Conservation (phyloP, 2,113 vertebrate species). For the Glaucidium brasilianum region DNA sequence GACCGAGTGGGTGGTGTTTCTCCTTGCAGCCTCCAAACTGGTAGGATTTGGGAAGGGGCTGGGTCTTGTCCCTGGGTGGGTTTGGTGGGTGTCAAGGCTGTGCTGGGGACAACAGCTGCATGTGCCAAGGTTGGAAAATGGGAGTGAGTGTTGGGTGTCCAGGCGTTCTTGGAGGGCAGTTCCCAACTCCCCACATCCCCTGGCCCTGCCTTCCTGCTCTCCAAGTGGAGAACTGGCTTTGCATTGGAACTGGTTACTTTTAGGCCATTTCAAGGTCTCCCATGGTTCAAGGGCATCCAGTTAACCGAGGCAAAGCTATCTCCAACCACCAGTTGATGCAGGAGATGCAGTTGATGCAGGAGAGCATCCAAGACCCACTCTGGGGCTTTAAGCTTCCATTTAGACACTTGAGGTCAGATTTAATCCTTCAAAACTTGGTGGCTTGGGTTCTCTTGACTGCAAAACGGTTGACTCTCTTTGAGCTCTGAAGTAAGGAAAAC, state of each 20-base stretch:
- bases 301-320: not conserved
- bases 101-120: accelerated
- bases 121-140: not conserved
- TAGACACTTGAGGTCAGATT: not conserved
- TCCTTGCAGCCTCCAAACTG: not conserved
- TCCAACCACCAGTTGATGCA: not conserved
- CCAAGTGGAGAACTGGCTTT: not conserved
- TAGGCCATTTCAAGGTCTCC: not conserved
- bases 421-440: not conserved
- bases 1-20: accelerated
- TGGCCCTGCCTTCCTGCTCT: not conserved
- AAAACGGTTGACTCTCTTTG: not conserved
- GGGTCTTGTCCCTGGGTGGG: not conserved
- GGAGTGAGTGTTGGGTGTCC: accelerated
- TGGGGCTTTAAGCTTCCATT: not conserved
- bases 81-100: not conserved
- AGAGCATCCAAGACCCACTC: accelerated
- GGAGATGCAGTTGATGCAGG: not conserved
- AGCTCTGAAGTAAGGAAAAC: not conserved
- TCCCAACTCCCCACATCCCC: accelerated
- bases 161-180: accelerated
- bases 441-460: not conserved
- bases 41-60: not conserved
- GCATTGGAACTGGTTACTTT: not conserved
- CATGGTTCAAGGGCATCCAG: accelerated